These are phyloP conservation scores for Rhinogobio ventralis DNA, from an alignment of 2,797 vertebrate genomes.

Conservation along the genomic window DNA sequence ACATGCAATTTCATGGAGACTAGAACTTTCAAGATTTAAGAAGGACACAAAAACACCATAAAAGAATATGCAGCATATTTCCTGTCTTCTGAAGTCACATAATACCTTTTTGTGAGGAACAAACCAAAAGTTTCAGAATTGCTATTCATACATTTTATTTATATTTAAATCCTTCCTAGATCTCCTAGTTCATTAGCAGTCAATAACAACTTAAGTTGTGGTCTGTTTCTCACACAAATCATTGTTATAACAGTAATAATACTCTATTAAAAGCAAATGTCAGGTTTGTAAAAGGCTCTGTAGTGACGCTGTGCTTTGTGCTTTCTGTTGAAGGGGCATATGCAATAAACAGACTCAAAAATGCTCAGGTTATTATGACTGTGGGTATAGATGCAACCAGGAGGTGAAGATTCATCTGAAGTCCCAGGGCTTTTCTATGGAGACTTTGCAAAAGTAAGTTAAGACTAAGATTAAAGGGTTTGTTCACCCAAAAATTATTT, in stretches of 20 bases:
- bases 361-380: not conserved
- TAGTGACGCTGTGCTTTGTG: not conserved
- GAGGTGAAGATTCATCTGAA: not conserved
- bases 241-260: not conserved
- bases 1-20: not conserved
- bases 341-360: not conserved
- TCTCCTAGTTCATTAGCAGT: not conserved
- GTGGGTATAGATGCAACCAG: rapidly evolving
- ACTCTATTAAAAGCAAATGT: not conserved
- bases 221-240: not conserved
- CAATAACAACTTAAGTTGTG: not conserved
- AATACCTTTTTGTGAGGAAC: not conserved
- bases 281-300: not conserved
- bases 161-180: not conserved
- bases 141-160: not conserved
- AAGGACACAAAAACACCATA: not conserved
- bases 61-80: not conserved
- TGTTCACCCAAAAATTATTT: too few species aligned
- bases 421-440: not conserved
- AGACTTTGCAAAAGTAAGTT: not conserved
- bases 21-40: not conserved
- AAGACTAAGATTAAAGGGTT: not conserved
- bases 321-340: not conserved
- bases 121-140: not conserved
- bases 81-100: not conserved